Base-by-base conservation (phyloP, 2,113 vertebrate species). In the Centropristis striata region DNA sequence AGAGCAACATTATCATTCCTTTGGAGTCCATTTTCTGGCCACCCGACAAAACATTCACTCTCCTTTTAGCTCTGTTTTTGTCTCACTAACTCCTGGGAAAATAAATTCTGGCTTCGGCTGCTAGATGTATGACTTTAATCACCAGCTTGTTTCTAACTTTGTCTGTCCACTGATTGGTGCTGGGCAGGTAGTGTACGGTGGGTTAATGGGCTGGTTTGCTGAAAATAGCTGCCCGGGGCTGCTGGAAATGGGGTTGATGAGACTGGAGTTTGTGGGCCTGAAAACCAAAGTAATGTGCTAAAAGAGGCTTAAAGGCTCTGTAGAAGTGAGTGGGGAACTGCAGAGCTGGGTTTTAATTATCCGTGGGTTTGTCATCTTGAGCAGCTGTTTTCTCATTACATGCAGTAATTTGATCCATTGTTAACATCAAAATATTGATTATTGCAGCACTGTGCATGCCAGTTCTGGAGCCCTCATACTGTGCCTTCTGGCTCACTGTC, bases 371-470 rank as follows among this genome's bases (percentile, higher is more conserved):
- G 42, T 66, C 14, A 25, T 53, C 55, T 32, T 4, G n/a, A 76
- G 74, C 83, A 64, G 67, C 63, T 74, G 71, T 70, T 50, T 69
- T 54, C 65, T 44, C 55, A 37, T 80, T 64, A 64, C 50, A 16
- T 25, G 21, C 32, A 39, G 50, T 23, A 12, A 67, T 74, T 54
- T 71, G 58, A 85, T 75, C 47, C n/a, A 69, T 63, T 79, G 49
- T 73, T 79, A 67, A 69, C 71, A 67, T 66, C 65, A 58, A 83
- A 60, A 72, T 73, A 78, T 75, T 44, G 79, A 86, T 81, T 75
- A 59, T 65, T 23, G 57, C 61, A 42, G 72, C 61, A 53, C 23
- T 51, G 23, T 55, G 37, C 5, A 7, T 64, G 61, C 71, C 78
- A 74, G 74, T 57, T 51, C 37, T 46, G 2, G 39, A 63, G 51